Conservation (phyloP, 2,888 invertebrate genomes). For the Scelioninae gen. 2 region DNA sequence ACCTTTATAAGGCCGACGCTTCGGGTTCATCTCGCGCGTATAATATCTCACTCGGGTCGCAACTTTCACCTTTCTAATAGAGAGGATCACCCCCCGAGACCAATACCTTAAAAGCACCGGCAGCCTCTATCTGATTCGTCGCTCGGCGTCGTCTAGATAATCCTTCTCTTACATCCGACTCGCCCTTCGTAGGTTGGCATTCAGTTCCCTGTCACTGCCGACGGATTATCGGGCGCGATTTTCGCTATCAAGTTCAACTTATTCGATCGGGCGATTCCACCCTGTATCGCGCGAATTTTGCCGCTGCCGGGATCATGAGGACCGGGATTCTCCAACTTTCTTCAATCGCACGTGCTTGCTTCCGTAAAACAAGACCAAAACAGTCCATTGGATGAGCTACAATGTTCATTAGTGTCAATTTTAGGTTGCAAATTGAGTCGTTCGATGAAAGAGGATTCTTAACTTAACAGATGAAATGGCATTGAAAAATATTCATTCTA, state of each 20-base stretch:
- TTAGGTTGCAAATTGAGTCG: no score
- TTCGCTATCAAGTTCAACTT: conserved; percentile 67
- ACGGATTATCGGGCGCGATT: conserved; percentile 61
- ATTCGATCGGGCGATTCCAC: conserved; percentile 64
- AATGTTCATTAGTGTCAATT: no score
- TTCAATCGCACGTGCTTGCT: no score
- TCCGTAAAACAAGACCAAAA: no score
- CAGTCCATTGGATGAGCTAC: no score
- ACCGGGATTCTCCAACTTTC: no score
- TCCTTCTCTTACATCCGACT: conserved; percentile 71
- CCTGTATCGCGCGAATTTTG: conserved; percentile 66
- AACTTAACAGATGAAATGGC: no score
- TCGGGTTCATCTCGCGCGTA: conserved; percentile 60
- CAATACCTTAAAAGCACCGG: conserved; percentile 72
- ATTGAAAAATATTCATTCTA: no score
- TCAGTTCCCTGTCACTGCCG: conserved; percentile 54
- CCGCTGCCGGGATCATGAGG: neutral
- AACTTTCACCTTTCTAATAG: conserved; percentile 51
- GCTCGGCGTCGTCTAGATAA: conserved; percentile 68
- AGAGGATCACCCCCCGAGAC: conserved; percentile 62
- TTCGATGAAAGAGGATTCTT: no score
- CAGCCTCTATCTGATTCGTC: conserved; percentile 69
- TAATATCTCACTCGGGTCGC: conserved; percentile 60
- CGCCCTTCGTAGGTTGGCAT: conserved; percentile 45
- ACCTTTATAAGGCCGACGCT: conserved; percentile 51